phyloP scores from a whole-genome alignment of 2,797 vertebrate genomes.

The Galago senegalensis region DNA sequence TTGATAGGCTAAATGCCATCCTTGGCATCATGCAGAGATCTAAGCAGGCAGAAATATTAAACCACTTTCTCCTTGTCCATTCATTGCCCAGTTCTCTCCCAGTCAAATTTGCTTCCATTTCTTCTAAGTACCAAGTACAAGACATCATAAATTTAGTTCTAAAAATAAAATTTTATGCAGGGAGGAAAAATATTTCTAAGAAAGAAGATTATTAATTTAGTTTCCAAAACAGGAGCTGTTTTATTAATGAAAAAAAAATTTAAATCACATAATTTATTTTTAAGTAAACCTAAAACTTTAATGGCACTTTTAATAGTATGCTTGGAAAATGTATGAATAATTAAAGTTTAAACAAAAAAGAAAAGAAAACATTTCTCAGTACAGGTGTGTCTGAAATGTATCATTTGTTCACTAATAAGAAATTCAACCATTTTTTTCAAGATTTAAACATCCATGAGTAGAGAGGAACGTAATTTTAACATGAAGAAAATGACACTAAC shows the following conservation, averaged over 20 bases:
- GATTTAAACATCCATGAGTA: not conserved
- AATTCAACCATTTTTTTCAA: not conserved
- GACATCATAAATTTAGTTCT: not conserved
- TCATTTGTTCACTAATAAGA: slow-evolving; percentile 25
- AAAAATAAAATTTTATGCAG: not conserved
- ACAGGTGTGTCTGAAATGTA: not conserved
- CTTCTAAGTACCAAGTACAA: not conserved
- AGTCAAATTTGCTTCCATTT: not conserved
- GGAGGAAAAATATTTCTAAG: not conserved
- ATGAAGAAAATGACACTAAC: not conserved
- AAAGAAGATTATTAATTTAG: not conserved
- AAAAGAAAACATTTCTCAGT: not conserved
- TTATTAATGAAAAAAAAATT: not conserved
- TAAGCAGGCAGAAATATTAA: not conserved
- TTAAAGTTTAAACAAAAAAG: not conserved
- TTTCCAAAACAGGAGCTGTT: not conserved
- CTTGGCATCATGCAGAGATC: not conserved
- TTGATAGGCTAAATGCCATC: not conserved
- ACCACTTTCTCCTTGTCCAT: not conserved
- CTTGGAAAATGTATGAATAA: not conserved
- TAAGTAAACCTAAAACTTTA: not conserved
- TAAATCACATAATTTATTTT: not conserved
- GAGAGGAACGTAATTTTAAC: not conserved
- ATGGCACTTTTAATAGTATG: not conserved
- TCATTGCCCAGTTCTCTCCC: not conserved